Evolutionary conservation across 1,140 invertebrate species (phyloP).

Genomic region (Papilio polyxenes): DNA sequence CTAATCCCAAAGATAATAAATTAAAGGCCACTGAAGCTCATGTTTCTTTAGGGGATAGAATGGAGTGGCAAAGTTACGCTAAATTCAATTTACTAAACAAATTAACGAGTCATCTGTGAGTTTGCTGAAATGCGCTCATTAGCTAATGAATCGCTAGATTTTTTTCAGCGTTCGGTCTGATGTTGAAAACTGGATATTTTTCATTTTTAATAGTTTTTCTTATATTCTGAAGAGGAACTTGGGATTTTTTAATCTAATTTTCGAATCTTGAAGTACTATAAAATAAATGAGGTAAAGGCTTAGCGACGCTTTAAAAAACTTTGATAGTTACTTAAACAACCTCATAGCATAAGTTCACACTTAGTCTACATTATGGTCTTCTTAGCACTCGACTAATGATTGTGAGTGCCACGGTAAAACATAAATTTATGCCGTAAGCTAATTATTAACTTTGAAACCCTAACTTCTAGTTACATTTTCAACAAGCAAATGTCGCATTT

Average conservation of each 20-base stretch:
- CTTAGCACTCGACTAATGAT: background rate
- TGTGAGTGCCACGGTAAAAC: background rate
- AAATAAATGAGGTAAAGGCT: too few relatives aligned
- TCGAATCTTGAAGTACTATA: too few relatives aligned
- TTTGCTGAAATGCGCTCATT: background rate
- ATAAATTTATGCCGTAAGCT: background rate
- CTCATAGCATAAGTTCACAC: background rate
- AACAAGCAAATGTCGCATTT: background rate
- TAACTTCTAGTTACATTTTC: background rate
- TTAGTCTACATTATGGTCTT: background rate
- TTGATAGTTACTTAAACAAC: background rate
- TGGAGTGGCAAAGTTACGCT: background rate
- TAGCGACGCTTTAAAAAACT: too few relatives aligned
- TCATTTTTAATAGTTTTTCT: background rate
- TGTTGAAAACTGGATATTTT: background rate
- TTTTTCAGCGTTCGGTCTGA: background rate
- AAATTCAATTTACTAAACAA: background rate
- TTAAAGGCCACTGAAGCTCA: conserved; percentile 42
- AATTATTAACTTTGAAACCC: background rate
- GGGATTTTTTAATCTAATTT: too few relatives aligned
- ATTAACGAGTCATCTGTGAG: background rate
- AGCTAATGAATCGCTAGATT: background rate
- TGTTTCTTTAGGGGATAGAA: conserved; percentile 12
- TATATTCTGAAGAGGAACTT: too few relatives aligned
- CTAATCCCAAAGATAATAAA: conserved; percentile 50